Percentiles rank a stretch among this genome's conserved stretches.
Evolutionary conservation across 2,888 invertebrate species (phyloP).

Genomic region (Embidobia sp.): DNA sequence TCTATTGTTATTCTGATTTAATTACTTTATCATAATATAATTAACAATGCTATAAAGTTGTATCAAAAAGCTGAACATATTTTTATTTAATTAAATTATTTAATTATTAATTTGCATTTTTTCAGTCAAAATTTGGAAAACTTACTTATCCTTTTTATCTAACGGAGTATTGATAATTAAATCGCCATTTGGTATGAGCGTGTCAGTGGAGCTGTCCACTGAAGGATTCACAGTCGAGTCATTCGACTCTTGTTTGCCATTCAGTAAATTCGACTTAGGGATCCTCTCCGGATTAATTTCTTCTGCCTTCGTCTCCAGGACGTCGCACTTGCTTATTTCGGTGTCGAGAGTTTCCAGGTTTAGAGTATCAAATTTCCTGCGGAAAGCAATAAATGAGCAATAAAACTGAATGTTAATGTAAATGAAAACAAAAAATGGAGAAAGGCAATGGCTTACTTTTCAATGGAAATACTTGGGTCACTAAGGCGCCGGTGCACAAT

Average conservation of each 20-base stretch:
- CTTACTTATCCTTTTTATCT: constrained; percentile 75
- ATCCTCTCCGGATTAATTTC: constrained; percentile 66
- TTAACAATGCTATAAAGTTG: too few relatives aligned
- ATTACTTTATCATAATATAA: too few relatives aligned
- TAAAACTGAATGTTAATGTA: too few relatives aligned
- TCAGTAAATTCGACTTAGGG: constrained; percentile 69
- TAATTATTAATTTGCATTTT: background rate
- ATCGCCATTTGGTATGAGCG: constrained; percentile 81
- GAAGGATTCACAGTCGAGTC: constrained; percentile 77
- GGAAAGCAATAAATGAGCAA: background rate
- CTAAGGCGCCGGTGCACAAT: constrained; percentile 88
- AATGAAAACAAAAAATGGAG: too few relatives aligned
- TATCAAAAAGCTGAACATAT: background rate
- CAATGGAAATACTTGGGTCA: constrained; percentile 91
- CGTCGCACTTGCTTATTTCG: constrained; percentile 68
- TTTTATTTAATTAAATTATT: background rate
- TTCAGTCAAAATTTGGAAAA: constrained; percentile 5
- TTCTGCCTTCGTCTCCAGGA: constrained; percentile 42
- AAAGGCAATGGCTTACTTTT: too few relatives aligned
- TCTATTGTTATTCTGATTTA: too few relatives aligned
- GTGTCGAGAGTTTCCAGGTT: constrained; percentile 75
- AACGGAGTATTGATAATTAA: constrained; percentile 62
- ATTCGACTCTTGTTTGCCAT: constrained; percentile 71
- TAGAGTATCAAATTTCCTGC: constrained; percentile 79
- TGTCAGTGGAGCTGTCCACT: constrained; percentile 84